A percentile compares a stretch with the other conserved stretches of the same genome.
These are phyloP conservation scores for Otolemur crassicaudatus DNA, from an alignment of 2,797 vertebrate species.

Conservation along the genomic window DNA sequence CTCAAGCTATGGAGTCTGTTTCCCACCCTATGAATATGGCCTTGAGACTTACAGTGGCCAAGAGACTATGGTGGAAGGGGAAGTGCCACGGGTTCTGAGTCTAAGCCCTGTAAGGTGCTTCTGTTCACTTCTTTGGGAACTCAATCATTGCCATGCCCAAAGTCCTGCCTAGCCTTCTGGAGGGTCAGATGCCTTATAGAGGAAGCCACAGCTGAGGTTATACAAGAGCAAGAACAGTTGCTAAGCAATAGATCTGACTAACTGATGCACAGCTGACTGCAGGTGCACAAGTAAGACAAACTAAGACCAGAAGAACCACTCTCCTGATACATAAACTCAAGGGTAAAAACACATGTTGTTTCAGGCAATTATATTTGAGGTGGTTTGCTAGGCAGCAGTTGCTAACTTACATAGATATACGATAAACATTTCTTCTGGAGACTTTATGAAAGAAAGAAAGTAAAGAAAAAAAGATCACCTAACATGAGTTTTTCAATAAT, in stretches of 20 bases:
- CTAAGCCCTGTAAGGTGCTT: not conserved
- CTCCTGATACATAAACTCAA: not conserved
- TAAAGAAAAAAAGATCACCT: not conserved
- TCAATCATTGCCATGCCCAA: not conserved
- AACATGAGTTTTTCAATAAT: not conserved
- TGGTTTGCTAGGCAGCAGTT: not conserved
- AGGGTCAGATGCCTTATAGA: not conserved
- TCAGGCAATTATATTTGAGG: not conserved
- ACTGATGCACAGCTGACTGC: not conserved
- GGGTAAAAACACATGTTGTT: not conserved
- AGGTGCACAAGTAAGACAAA: not conserved
- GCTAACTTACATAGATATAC: not conserved
- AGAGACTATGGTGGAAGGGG: not conserved
- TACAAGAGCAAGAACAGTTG: not conserved
- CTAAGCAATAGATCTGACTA: not conserved
- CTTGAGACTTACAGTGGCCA: not conserved
- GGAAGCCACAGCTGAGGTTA: too few species aligned
- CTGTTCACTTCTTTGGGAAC: not conserved
- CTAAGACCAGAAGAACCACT: not conserved
- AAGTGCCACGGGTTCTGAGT: not conserved
- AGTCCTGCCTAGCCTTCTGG: not conserved
- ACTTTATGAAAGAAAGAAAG: conserved; percentile 24
- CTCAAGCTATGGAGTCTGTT: not conserved
- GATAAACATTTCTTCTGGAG: not conserved
- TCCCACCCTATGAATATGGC: not conserved